Conservation (phyloP, 2,113 vertebrate species). For the Siphamia tubifer region DNA sequence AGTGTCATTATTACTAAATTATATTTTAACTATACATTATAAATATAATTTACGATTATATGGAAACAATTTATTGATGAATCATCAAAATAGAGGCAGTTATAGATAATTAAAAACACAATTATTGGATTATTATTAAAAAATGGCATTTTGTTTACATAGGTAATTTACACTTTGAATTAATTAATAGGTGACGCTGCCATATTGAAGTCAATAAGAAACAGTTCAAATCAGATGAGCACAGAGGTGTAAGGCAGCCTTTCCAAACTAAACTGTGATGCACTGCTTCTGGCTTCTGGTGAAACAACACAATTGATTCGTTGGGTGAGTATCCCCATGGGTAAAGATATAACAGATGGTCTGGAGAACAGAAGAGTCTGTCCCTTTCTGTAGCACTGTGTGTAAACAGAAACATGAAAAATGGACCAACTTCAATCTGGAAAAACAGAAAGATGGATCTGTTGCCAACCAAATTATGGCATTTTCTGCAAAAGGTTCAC, state of each 20-base stretch:
- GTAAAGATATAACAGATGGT: slow-evolving; percentile 50
- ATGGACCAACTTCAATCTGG: neutral
- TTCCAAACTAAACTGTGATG: neutral
- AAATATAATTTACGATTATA: too few species aligned
- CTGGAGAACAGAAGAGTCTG: slow-evolving; percentile 13
- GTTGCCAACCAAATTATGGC: neutral
- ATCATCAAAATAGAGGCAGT: too few species aligned
- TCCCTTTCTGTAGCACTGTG: neutral
- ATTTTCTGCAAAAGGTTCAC: neutral
- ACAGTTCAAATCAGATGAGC: too few species aligned
- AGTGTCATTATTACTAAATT: neutral
- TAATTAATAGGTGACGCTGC: too few species aligned
- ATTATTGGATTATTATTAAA: too few species aligned
- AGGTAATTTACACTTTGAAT: too few species aligned
- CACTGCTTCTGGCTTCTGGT: slow-evolving; percentile 8
- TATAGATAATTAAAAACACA: too few species aligned
- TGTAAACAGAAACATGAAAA: slow-evolving; percentile 18
- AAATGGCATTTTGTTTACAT: too few species aligned
- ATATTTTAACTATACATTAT: too few species aligned
- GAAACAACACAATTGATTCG: slow-evolving; percentile 29
- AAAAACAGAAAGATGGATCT: neutral
- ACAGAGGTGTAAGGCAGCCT: neutral
- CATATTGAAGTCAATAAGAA: too few species aligned
- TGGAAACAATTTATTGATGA: too few species aligned
- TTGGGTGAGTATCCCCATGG: slow-evolving; percentile 23